Base-by-base conservation (phyloP, 2,888 invertebrate genomes). In the Drosophila bunnanda region DNA sequence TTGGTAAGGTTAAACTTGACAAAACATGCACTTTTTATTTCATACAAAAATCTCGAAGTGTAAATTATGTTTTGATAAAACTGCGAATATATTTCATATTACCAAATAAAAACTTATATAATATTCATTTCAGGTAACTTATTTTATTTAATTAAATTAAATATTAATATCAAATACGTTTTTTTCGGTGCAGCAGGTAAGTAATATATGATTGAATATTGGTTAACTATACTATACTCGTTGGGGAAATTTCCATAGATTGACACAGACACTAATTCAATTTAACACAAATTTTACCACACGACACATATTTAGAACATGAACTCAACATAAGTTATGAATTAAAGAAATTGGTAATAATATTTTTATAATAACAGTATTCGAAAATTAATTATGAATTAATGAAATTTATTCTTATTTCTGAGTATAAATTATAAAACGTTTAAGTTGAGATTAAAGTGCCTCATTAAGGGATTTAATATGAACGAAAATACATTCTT, bases 191-290 rank as follows among this genome's bases (percentile, higher is more conserved):
- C 12, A 41, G 2, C 4, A 25, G 4, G 8, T 5, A 4, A 44
- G 9, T 44, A 25, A 28, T 30, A 2, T 48, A 12, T 17, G 12
- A 7, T 30, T 30, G 4, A 48, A 28, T 46, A 28, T 34, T 13
- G 13, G 1, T 5, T 32, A 34, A 6, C n/a, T 9, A 20, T 10
- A n/a, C n/a, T n/a, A 9, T n/a, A n/a, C 9, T 34, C 22, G 22
- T 9, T 12, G 41, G 60, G 32, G 41, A 54, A 17, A 22, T 44
- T 44, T 17, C 32, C 22, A 3, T 43, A 22, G 8, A 25, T 57
- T 44, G 32, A 44, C 32, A 56, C n/a, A 44, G 13, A 44, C 34
- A 25, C 13, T 13, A 44, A 44, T 43, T 56, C 13, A 32, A 44
- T 6, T 5, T 5, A 32, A 28, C 54, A 56, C 15, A 30, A 2